Conservation (phyloP, 2,888 invertebrate species). For the Allygus modestus region DNA sequence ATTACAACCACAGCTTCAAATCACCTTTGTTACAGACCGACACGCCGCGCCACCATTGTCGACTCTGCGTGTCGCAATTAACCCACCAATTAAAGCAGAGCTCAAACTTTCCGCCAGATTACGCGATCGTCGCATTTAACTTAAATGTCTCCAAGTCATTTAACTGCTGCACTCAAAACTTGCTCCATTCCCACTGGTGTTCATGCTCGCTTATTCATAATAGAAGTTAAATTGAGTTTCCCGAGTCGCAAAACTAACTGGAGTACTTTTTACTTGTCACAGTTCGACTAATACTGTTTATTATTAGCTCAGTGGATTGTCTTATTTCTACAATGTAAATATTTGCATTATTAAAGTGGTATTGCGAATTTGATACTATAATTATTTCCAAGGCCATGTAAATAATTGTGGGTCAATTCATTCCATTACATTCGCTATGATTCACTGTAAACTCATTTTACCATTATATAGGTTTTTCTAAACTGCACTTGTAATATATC, state of each 20-base stretch:
- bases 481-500: no score
- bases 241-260: neutral
- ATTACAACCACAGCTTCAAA: neutral
- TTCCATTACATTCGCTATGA: no score
- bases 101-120: constrained; percentile 37
- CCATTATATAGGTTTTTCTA: no score
- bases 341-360: no score
- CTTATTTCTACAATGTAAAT: no score
- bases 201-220: constrained; percentile 36
- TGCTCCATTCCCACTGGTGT: neutral
- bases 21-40: neutral
- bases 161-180: constrained; percentile 28
- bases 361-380: no score
- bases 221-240: constrained; percentile 35
- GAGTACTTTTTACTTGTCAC: neutral
- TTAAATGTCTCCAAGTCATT: constrained; percentile 26
- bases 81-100: constrained; percentile 7
- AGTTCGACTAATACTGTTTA: no score
- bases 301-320: no score
- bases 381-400: no score
- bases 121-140: constrained; percentile 34
- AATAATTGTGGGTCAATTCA: no score
- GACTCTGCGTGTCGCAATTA: neutral
- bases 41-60: neutral
- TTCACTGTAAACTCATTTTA: no score